Base-by-base conservation (phyloP, 1,140 invertebrate genomes). In the Drusus annulatus region DNA sequence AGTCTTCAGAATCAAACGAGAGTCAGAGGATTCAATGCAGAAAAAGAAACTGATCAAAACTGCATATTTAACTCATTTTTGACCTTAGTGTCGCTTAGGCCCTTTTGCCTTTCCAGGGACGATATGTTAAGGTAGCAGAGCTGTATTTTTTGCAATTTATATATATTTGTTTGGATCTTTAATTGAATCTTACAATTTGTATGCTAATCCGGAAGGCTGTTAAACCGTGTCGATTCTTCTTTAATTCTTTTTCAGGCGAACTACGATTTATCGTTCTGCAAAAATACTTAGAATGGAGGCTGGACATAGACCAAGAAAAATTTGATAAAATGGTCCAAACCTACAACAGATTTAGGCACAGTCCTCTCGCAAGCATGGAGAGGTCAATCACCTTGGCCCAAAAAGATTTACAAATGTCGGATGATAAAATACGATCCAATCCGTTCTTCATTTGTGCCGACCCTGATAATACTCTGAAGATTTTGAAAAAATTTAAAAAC, bases 211-310 rank as follows among this genome's bases (percentile, higher is more conserved):
- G n/a, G n/a, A n/a, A n/a, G n/a, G n/a, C n/a, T n/a, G n/a, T n/a
- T n/a, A n/a, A n/a, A n/a, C n/a, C n/a, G n/a, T n/a, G n/a, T n/a
- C n/a, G n/a, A 45, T 65, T 25, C 23, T 25, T 31, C 15, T 65
- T 3, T 63, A 25, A 25, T 31, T 15, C 28, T 16, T 1, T 69
- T 69, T 50, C 65, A 69, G 65, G n/a, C 45, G 65, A 69, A 17
- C 5, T 69, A 51, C 36, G 65, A n/a, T 69, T 69, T 69, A 45
- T 69, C 16, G 65, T 69, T 69, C 36, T 69, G n/a, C 65, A 69
- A 19, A 69, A 69, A 45, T 69, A 69, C 36, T 50, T 69, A 17
- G 65, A 69, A 50, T 69, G 65, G 65, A 36, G 65, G 51, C 17
- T 69, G n/a, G 31, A 36, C 21, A 69, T 69, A 21, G 28, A 69